Conservation (phyloP, 2,888 invertebrate species). For the Prosopocoilus inquinatus region DNA sequence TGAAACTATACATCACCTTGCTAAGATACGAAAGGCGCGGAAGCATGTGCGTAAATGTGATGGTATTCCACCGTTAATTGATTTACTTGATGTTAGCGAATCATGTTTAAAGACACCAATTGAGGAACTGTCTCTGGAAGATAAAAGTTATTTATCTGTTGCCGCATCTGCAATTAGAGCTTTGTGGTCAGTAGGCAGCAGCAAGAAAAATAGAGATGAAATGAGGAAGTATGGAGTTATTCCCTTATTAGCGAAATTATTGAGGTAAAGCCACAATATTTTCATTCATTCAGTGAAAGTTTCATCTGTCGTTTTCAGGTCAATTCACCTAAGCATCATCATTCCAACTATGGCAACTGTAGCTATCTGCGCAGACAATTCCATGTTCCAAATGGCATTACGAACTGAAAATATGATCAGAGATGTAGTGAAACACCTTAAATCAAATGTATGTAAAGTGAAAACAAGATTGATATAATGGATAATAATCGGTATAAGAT, state of each 20-base stretch:
- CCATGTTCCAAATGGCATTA: slow-evolving; percentile 73
- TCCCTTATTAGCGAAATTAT: slow-evolving; percentile 70
- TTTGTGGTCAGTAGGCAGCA: slow-evolving; percentile 80
- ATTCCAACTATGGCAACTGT: slow-evolving; percentile 83
- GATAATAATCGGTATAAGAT: too few relatives aligned
- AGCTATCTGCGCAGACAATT: slow-evolving; percentile 60
- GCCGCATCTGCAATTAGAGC: slow-evolving; percentile 81
- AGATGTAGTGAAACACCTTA: slow-evolving; percentile 74
- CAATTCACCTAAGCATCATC: slow-evolving; percentile 80
- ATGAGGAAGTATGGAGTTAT: slow-evolving; percentile 79
- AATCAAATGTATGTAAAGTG: slow-evolving; percentile 6
- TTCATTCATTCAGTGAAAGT: too few relatives aligned
- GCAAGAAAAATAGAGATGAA: slow-evolving; percentile 49
- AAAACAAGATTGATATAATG: not conserved
- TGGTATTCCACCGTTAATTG: slow-evolving; percentile 66
- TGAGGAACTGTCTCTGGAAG: slow-evolving; percentile 61
- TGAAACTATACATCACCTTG: slow-evolving; percentile 87
- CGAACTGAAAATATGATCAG: slow-evolving; percentile 86
- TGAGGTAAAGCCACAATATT: slow-evolving; percentile 61
- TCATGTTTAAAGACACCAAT: slow-evolving; percentile 58
- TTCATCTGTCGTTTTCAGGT: slow-evolving; percentile 30
- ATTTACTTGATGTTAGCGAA: slow-evolving; percentile 74
- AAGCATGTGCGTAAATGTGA: slow-evolving; percentile 44
- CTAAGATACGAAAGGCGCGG: slow-evolving; percentile 64
- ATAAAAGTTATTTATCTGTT: slow-evolving; percentile 66